These are phyloP conservation scores for Carassius carassius DNA, from an alignment of 2,113 vertebrate species.

Conservation along the genomic window DNA sequence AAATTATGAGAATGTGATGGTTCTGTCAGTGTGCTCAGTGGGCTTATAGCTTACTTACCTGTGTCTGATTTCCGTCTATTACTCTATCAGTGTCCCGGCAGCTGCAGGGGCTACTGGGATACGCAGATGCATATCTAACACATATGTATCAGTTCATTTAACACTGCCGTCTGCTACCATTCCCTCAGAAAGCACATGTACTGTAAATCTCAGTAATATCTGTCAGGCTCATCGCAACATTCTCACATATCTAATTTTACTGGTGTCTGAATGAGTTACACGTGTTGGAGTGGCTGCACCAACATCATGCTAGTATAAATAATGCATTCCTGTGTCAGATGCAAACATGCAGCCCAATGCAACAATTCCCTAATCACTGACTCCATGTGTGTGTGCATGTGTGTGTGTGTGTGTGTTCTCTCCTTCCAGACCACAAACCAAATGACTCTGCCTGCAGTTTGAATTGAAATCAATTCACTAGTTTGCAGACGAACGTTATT, in stretches of 20 bases:
- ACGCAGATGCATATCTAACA: slow-evolving; percentile 31
- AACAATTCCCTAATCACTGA: slow-evolving; percentile 1
- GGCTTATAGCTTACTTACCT: slow-evolving; percentile 43
- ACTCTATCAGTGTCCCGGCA: slow-evolving; percentile 10
- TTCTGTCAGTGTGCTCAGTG: slow-evolving; percentile 32
- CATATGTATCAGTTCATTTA: slow-evolving; percentile 49
- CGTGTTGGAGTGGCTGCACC: slow-evolving; percentile 32
- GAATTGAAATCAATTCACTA: slow-evolving; percentile 51
- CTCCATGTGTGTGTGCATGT: slow-evolving; percentile 9
- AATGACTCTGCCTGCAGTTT: slow-evolving; percentile 53
- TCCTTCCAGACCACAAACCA: slow-evolving; percentile 49
- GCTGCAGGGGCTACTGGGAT: slow-evolving; percentile 34
- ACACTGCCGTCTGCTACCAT: slow-evolving; percentile 21
- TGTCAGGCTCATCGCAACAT: slow-evolving; percentile 50
- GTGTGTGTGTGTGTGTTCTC: slow-evolving; percentile 19
- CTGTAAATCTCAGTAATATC: slow-evolving; percentile 50
- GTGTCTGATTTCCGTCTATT: slow-evolving; percentile 43
- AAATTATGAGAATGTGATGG: slow-evolving; percentile 30
- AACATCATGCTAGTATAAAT: slow-evolving; percentile 42
- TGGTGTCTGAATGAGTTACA: slow-evolving; percentile 50
- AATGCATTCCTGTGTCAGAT: slow-evolving; percentile 40
- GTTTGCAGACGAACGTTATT: slow-evolving; percentile 42
- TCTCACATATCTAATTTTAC: slow-evolving; percentile 54
- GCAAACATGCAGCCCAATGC: slow-evolving; percentile 21
- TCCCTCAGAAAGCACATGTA: slow-evolving; percentile 29